Conservation (phyloP, 1,140 invertebrate species). For the Euschistus heros region DNA sequence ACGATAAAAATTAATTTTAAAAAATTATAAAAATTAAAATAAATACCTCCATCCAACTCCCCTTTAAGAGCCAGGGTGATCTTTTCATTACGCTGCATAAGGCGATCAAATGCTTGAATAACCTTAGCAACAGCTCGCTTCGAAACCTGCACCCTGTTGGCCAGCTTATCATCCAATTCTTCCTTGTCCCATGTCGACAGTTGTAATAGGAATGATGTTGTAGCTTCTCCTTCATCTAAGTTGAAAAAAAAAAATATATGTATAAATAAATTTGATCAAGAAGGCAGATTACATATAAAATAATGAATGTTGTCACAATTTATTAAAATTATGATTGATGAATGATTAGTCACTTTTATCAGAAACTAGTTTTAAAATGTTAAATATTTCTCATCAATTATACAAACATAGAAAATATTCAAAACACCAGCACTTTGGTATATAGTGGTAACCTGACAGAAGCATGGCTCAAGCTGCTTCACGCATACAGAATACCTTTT, state of each 20-base stretch:
- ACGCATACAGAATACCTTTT: too few species aligned
- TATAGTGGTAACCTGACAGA: too few species aligned
- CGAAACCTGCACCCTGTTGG: conserved; percentile 85
- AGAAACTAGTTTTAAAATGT: too few species aligned
- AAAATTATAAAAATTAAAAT: background rate
- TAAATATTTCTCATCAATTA: too few species aligned
- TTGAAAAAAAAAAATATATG: background rate
- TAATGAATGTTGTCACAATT: too few species aligned
- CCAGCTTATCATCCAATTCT: conserved; percentile 89
- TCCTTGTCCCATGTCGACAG: conserved; percentile 98
- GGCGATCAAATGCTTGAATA: conserved; percentile 87
- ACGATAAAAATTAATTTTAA: background rate
- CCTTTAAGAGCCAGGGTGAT: conserved; percentile 79
- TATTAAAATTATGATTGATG: too few species aligned
- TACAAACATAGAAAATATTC: too few species aligned
- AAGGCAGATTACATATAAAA: too few species aligned
- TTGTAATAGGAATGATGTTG: conserved; percentile 90
- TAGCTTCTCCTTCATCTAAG: conserved; percentile 89
- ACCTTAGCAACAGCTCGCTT: conserved; percentile 91
- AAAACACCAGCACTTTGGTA: too few species aligned
- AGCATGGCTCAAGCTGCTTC: too few species aligned
- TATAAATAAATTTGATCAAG: too few species aligned
- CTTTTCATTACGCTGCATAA: conserved; percentile 88
- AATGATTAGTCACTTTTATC: too few species aligned
- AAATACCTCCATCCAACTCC: conserved; percentile 55